phyloP scores from a whole-genome alignment of 2,797 vertebrate species.

The Erpetoichthys calabaricus region DNA sequence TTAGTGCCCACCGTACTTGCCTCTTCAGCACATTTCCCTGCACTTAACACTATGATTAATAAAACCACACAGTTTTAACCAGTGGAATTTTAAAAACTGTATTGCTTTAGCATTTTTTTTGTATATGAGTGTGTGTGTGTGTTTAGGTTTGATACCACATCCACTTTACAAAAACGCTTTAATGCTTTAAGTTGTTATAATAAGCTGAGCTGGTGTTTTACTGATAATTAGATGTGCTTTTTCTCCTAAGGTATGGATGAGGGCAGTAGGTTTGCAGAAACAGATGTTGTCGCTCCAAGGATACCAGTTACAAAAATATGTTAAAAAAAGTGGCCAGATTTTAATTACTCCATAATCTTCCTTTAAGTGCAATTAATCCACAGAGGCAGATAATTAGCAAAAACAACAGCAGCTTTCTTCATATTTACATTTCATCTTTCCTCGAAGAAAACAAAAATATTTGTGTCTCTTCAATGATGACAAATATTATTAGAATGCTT shows the following conservation, averaged over 20 bases:
- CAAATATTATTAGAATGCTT: no score
- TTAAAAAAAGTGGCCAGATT: constrained; percentile 34
- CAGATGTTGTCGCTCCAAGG: constrained; percentile 64
- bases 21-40: constrained; percentile 38
- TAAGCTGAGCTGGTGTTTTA: constrained; percentile 72
- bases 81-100: not conserved
- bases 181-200: constrained; percentile 71
- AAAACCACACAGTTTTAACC: not conserved
- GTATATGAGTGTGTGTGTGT: not conserved
- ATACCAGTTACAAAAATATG: constrained; percentile 57
- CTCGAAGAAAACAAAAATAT: no score
- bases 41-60: constrained; percentile 43
- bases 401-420: constrained; percentile 1
- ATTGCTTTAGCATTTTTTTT: constrained; percentile 35
- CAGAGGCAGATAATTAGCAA: constrained; percentile 40
- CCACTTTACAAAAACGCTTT: constrained; percentile 65
- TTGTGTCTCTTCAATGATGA: no score
- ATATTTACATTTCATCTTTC: no score
- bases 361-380: constrained; percentile 50
- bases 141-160: constrained; percentile 52
- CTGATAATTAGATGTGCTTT: constrained; percentile 76
- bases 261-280: constrained; percentile 49
- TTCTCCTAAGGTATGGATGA: constrained; percentile 45
- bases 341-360: constrained; percentile 53
- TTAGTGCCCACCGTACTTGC: constrained; percentile 26